Base-by-base conservation (phyloP, 30 jellyfish, hydroid and myxozoan species). In the Aurelia coerulea region DNA sequence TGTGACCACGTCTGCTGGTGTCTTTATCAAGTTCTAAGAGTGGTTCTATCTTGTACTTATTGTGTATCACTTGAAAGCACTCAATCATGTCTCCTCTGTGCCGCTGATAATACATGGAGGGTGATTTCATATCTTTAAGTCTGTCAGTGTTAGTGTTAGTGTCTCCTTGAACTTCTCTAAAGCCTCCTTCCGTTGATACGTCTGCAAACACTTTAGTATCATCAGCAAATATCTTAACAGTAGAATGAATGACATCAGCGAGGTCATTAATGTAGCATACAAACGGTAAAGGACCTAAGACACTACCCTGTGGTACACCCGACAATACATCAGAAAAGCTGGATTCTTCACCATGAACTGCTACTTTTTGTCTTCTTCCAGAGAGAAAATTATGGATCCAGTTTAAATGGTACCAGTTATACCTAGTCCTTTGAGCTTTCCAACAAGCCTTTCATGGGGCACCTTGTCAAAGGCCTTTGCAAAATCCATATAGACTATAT, bases 1-100 rank as follows among this genome's bases (percentile, higher is more conserved):
- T 49, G 89, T 79, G 89, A 79, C 79, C 89, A 62, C 81, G 78
- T 79, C 80, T 62, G 78, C 89, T 79, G 65, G 65, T 79, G 89
- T 62, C 53, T 19, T 39, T 79, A 51, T n/a, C 89, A 62, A 64
- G 79, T 79, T 79, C 82, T 16, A 79, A 10, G 10, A 32, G 34
- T 34, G 64, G 73, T 39, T 77, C 75, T 39, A 77, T 33, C 42
- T 73, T 73, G 84, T 73, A 73, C 70, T 41, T 73, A 73, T 73
- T 35, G 11, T 73, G 84, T 34, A 34, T 41, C 68, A 73, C 58
- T 51, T 73, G 17, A 34, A 39, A 73, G 84, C 84, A 73, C 50
- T 73, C 84, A 73, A 31, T 73, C 68, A 73, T 73, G 58, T 73
- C 84, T 51, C 69, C 84, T 73, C 84, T 73, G 68, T 73, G 70